A percentile compares a stretch with the other conserved stretches of the same genome.
These are phyloP conservation scores for Heliornis fulica DNA, from an alignment of 2,113 vertebrate genomes.

Conservation along the genomic window DNA sequence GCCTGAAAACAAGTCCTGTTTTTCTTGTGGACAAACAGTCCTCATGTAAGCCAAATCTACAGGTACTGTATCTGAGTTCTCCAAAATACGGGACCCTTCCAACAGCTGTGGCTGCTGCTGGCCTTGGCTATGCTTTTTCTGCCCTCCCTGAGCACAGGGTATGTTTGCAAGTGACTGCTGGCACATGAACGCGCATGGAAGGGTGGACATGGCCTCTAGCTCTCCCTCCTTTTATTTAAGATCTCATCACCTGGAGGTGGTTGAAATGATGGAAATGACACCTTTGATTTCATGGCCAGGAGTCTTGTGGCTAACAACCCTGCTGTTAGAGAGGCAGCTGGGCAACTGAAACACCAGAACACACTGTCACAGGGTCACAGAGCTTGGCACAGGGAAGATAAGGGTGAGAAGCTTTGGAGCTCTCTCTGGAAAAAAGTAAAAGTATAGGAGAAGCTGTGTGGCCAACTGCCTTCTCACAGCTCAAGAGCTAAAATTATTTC, in stretches of 20 bases:
- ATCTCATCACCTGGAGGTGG: not conserved
- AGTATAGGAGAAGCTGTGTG: not conserved
- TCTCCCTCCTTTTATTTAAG: not conserved
- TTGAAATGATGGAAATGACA: not conserved
- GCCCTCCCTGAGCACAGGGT: not conserved
- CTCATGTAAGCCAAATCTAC: not conserved
- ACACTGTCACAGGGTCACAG: not conserved
- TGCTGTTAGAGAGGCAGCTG: not conserved
- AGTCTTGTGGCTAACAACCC: rapidly evolving
- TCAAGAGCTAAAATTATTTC: not conserved
- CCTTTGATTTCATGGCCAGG: not conserved
- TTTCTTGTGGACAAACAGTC: not conserved
- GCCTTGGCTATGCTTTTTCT: not conserved
- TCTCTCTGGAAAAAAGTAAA: not conserved
- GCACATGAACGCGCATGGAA: not conserved
- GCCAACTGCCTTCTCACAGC: not conserved
- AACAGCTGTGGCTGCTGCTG: not conserved
- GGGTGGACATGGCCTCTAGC: not conserved
- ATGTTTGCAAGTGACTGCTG: not conserved
- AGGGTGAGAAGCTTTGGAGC: not conserved
- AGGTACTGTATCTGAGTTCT: not conserved
- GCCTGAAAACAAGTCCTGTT: not conserved
- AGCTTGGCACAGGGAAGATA: not conserved
- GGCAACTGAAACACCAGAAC: not conserved
- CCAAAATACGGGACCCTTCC: not conserved